phyloP scores from a whole-genome alignment of 2,888 invertebrate species.

The Chrysolina americana region DNA sequence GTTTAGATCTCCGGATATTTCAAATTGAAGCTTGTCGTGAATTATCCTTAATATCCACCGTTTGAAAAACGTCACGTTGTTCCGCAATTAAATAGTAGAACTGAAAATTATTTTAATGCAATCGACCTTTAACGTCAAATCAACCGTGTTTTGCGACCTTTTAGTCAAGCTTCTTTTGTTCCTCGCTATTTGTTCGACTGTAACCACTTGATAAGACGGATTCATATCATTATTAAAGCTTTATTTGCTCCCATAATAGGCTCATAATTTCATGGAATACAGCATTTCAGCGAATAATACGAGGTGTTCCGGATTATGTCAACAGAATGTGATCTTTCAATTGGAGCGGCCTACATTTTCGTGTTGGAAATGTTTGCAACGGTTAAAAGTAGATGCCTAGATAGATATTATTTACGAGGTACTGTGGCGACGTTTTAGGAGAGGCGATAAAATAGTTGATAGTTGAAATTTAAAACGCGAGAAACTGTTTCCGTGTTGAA shows the following conservation, averaged over 20 bases:
- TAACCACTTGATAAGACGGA: constrained; percentile 14
- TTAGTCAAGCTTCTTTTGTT: constrained; percentile 21
- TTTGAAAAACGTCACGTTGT: background rate
- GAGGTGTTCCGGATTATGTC: constrained; percentile 5
- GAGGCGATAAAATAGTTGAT: constrained; percentile 13
- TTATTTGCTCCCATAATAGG: constrained; percentile 12
- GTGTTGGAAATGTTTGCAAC: background rate
- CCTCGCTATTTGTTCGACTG: constrained; percentile 1
- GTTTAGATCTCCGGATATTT: too few relatives aligned
- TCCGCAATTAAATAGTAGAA: constrained; percentile 1
- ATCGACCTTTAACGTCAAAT: constrained; percentile 13
- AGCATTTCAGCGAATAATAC: constrained; percentile 1
- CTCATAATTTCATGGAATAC: background rate
- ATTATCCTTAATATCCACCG: too few relatives aligned
- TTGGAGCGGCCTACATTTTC: constrained; percentile 13
- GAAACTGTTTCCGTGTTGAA: constrained; percentile 12
- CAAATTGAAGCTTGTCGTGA: too few relatives aligned
- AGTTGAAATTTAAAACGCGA: background rate
- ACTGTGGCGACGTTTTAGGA: background rate
- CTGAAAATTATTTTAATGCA: background rate
- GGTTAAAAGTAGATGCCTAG: background rate
- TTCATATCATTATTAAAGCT: constrained; percentile 21
- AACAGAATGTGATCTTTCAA: constrained; percentile 15
- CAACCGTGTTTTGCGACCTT: constrained; percentile 6
- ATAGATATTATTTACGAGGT: constrained; percentile 13